phyloP scores from a whole-genome alignment of 2,113 vertebrate genomes.

The Chelonoidis abingdonii region DNA sequence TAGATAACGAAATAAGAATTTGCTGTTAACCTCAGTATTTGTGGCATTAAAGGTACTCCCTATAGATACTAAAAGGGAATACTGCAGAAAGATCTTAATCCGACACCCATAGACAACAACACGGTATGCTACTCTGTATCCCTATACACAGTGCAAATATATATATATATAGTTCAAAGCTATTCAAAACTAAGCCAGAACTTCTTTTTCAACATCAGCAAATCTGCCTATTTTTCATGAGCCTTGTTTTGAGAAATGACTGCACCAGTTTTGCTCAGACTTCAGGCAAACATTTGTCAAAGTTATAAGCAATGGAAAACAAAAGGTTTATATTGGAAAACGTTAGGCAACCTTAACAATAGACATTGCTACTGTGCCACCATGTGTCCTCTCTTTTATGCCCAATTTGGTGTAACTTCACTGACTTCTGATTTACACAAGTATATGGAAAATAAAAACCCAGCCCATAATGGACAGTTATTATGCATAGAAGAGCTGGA shows the following conservation, averaged over 20 bases:
- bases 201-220: neutral
- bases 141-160: rapidly evolving
- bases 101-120: conserved; percentile 19
- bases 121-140: neutral
- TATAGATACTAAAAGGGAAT: neutral
- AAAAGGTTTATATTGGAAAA: neutral
- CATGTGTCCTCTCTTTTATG: neutral
- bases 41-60: conserved; percentile 41
- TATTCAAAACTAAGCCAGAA: neutral
- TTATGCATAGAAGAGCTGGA: neutral
- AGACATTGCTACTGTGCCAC: rapidly evolving
- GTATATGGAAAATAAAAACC: neutral
- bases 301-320: rapidly evolving
- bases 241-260: neutral
- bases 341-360: rapidly evolving
- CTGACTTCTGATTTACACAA: neutral
- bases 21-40: conserved; percentile 41
- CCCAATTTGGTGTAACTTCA: neutral
- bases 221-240: neutral
- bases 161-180: rapidly evolving
- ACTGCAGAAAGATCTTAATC: neutral
- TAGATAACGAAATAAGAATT: conserved; percentile 36
- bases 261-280: neutral
- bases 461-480: neutral
- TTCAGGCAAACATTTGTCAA: neutral